A percentile compares a stretch with the other conserved stretches of the same genome.
Conservation (phyloP, 2,113 vertebrate genomes). For the Tauraco erythrolophus region DNA sequence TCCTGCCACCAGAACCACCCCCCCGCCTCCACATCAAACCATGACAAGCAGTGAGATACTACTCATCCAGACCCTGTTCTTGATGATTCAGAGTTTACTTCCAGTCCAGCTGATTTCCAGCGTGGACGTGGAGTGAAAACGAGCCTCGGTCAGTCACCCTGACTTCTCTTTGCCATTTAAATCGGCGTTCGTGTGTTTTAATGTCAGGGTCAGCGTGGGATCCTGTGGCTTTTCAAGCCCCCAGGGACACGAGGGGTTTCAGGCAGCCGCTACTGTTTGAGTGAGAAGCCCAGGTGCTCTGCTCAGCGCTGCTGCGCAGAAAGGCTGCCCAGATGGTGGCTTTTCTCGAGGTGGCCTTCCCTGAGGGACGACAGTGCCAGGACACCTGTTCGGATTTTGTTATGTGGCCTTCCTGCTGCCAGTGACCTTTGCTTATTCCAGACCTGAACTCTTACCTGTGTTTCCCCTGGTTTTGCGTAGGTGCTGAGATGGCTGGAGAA, state of each 20-base stretch:
- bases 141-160: not conserved
- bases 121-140: not conserved
- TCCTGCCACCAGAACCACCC: too few species aligned
- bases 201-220: not conserved
- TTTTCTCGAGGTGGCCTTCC: not conserved
- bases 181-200: not conserved
- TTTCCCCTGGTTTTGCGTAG: not conserved
- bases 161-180: not conserved
- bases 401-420: rapidly evolving
- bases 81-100: not conserved
- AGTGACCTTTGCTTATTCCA: not conserved
- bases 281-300: constrained; percentile 30
- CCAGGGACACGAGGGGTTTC: not conserved
- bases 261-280: not conserved
- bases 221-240: not conserved
- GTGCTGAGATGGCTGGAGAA: constrained; percentile 54
- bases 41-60: not conserved
- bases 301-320: rapidly evolving
- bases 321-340: not conserved
- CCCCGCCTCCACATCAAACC: too few species aligned
- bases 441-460: not conserved
- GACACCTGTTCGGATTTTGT: not conserved
- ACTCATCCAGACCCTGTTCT: not conserved
- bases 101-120: not conserved
- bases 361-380: not conserved